Evolutionary conservation across 2,888 invertebrate genomes (phyloP).

Genomic region (Ophraella communa): DNA sequence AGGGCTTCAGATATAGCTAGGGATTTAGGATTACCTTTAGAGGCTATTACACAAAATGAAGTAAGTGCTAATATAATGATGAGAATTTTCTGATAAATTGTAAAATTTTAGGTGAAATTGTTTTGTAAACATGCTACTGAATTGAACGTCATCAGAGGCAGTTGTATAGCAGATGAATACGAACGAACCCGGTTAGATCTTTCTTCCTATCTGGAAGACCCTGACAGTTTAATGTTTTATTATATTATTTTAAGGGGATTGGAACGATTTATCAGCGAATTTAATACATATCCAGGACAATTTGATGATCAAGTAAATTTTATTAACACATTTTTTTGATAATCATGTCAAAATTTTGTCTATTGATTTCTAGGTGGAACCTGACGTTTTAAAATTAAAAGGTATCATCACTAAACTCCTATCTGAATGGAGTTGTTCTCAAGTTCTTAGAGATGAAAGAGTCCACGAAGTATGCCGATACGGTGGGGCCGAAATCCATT

Average conservation of each 20-base stretch:
- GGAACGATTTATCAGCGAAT: slow-evolving; percentile 87
- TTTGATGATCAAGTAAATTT: slow-evolving; percentile 73
- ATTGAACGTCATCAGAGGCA: slow-evolving; percentile 79
- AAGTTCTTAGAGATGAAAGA: slow-evolving; percentile 82
- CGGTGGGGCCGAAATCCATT: slow-evolving; percentile 94
- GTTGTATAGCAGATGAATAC: slow-evolving; percentile 83
- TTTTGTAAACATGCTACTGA: slow-evolving; percentile 90
- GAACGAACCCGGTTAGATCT: slow-evolving; percentile 59
- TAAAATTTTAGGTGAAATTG: slow-evolving; percentile 67
- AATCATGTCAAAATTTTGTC: neutral
- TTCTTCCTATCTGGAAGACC: slow-evolving; percentile 69
- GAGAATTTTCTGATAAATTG: neutral
- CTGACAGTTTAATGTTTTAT: slow-evolving; percentile 86
- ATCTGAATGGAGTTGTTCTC: slow-evolving; percentile 84
- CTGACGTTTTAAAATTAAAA: slow-evolving; percentile 88
- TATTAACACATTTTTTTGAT: neutral
- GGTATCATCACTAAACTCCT: slow-evolving; percentile 72
- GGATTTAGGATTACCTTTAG: slow-evolving; percentile 77
- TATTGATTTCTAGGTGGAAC: slow-evolving; percentile 47
- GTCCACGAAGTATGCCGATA: slow-evolving; percentile 93
- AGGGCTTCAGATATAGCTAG: slow-evolving; percentile 81
- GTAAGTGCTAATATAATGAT: slow-evolving; percentile 38
- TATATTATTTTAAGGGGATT: slow-evolving; percentile 91
- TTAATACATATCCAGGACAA: slow-evolving; percentile 89
- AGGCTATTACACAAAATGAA: slow-evolving; percentile 77